Percentiles rank a stretch among this genome's conserved stretches.
These are phyloP conservation scores for Sminthopsis crassicaudata DNA, from an alignment of 2,113 vertebrate genomes.

Conservation along the genomic window DNA sequence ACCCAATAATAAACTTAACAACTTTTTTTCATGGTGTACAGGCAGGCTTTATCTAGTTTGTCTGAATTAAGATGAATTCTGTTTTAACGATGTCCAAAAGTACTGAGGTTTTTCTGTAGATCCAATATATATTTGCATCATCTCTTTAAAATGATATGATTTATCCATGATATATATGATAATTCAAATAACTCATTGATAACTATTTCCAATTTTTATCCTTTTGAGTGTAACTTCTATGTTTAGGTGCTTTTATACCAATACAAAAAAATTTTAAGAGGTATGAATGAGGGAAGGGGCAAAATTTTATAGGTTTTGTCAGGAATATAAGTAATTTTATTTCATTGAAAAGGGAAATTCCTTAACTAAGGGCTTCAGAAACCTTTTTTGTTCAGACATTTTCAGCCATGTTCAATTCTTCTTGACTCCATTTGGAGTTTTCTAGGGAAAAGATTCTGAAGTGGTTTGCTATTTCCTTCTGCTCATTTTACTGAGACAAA, in stretches of 20 bases:
- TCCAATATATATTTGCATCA: not conserved
- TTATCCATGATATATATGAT: not conserved
- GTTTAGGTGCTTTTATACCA: not conserved
- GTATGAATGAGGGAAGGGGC: not conserved
- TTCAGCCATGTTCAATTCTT: not conserved
- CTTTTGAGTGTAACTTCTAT: not conserved
- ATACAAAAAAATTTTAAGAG: not conserved
- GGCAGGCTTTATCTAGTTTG: not conserved
- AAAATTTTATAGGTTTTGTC: not conserved
- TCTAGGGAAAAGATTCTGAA: not conserved
- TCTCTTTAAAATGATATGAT: not conserved
- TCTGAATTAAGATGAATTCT: not conserved
- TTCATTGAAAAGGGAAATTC: not conserved
- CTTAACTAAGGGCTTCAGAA: not conserved
- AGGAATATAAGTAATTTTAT: not conserved
- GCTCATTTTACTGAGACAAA: not conserved
- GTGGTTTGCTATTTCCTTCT: not conserved
- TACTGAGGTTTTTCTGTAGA: not conserved
- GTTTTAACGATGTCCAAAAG: not conserved
- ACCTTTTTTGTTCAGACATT: not conserved
- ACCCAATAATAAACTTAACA: not conserved
- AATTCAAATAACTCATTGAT: not conserved
- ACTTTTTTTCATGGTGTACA: not conserved
- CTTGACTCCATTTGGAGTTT: not conserved
- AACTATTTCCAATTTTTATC: not conserved